Evolutionary conservation across 2,113 vertebrate genomes (phyloP).

Genomic region (Gymnarchus niloticus): DNA sequence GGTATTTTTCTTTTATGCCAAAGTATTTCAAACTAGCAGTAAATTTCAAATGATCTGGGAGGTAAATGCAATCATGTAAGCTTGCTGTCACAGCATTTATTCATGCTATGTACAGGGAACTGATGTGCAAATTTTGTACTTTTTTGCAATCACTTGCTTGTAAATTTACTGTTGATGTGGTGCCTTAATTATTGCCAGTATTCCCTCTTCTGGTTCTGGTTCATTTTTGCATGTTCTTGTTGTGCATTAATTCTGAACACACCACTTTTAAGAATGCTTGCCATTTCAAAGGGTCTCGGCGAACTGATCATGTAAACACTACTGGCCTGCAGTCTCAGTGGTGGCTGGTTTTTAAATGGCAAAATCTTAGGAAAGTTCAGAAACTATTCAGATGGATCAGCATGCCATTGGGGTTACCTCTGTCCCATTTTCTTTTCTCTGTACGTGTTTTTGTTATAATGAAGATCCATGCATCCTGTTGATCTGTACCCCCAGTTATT

Average conservation of each 20-base stretch:
- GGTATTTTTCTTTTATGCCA: neutral
- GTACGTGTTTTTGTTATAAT: neutral
- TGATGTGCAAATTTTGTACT: neutral
- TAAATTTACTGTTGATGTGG: no score
- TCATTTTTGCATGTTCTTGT: no score
- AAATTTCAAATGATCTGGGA: neutral
- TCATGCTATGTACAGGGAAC: neutral
- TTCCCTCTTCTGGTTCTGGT: no score
- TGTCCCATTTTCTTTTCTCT: neutral
- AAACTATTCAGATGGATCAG: conserved; percentile 1
- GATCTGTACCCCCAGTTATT: no score
- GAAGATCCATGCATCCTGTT: no score
- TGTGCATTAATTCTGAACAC: neutral
- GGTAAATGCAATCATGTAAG: neutral
- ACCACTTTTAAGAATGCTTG: neutral
- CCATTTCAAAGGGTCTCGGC: neutral
- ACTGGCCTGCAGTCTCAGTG: no score
- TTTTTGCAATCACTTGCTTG: neutral
- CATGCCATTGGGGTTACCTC: neutral
- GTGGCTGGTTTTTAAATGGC: neutral
- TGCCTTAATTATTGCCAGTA: no score
- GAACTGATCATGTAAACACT: neutral
- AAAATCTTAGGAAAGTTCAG: neutral
- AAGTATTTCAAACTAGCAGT: neutral
- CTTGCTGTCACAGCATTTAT: neutral